Conservation (phyloP, 2,888 invertebrate species). For the Parasteatoda lunata region DNA sequence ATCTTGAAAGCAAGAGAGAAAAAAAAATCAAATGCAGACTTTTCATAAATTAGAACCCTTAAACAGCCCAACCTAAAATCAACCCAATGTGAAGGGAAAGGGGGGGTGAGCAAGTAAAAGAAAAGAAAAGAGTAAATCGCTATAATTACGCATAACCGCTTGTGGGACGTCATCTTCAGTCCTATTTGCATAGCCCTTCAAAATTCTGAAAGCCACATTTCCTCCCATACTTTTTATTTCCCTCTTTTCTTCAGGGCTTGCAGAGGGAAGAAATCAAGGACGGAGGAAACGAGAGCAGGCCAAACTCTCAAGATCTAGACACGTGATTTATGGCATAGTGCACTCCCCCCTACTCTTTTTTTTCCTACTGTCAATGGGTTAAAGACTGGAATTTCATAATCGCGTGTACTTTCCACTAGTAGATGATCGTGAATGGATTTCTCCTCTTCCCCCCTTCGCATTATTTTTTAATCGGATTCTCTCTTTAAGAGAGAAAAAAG, state of each 20-base stretch:
- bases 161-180: conserved; percentile 2
- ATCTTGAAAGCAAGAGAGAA: background rate
- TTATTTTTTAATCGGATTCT: conserved; percentile 42
- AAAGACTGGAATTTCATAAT: background rate
- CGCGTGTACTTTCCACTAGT: background rate
- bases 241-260: background rate
- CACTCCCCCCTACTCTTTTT: background rate
- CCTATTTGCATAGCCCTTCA: conserved; percentile 50
- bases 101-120: background rate
- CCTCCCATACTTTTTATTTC: conserved; percentile 5
- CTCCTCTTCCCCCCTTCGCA: background rate
- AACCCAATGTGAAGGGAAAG: background rate
- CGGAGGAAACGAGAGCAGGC: background rate
- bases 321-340: background rate
- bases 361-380: background rate
- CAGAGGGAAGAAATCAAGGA: conserved; percentile 1
- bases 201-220: conserved; percentile 24
- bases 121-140: background rate
- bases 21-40: background rate
- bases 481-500: conserved; percentile 17
- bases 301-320: background rate
- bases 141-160: conserved; percentile 47
- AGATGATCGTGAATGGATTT: background rate
- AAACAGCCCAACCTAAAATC: background rate
- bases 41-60: background rate